phyloP scores from a whole-genome alignment of 2,797 vertebrate genomes.

The Mallotus villosus region DNA sequence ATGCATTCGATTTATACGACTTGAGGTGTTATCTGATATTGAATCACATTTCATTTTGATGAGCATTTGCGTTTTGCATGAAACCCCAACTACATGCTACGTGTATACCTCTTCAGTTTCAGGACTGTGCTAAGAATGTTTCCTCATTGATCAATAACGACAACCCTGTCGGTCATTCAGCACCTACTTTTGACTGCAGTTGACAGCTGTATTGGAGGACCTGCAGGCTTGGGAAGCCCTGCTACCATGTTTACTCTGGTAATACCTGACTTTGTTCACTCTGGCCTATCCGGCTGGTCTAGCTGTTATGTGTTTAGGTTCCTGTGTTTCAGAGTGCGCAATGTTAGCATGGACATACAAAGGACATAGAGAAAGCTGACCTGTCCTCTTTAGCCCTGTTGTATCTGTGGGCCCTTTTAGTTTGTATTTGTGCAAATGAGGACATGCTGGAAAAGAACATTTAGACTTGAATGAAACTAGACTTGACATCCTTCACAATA shows the following conservation, averaged over 20 bases:
- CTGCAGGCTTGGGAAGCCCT: not conserved
- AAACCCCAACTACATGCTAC: not conserved
- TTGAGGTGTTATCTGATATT: not conserved
- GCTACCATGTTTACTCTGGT: constrained; percentile 5
- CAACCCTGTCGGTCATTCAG: constrained; percentile 23
- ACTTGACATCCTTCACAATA: no score
- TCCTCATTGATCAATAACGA: constrained; percentile 49
- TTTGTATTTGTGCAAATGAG: not conserved
- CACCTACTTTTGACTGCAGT: constrained; percentile 31
- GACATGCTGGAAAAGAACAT: not conserved
- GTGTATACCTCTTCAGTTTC: constrained; percentile 18
- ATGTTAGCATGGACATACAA: no score
- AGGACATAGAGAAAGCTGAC: no score
- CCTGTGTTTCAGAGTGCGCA: no score
- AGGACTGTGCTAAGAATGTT: constrained; percentile 28
- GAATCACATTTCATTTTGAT: not conserved
- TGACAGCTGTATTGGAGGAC: constrained; percentile 15
- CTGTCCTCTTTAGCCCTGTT: no score
- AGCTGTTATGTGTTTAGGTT: constrained; percentile 2
- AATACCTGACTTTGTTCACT: constrained; percentile 23
- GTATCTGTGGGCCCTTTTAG: no score
- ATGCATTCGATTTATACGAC: no score
- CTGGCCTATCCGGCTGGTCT: not conserved
- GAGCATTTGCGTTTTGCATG: not conserved
- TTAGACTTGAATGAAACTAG: not conserved